A percentile compares a stretch with the other conserved stretches of the same genome.
phyloP scores from a whole-genome alignment of 2,113 vertebrate genomes.

The Peromyscus maniculatus region DNA sequence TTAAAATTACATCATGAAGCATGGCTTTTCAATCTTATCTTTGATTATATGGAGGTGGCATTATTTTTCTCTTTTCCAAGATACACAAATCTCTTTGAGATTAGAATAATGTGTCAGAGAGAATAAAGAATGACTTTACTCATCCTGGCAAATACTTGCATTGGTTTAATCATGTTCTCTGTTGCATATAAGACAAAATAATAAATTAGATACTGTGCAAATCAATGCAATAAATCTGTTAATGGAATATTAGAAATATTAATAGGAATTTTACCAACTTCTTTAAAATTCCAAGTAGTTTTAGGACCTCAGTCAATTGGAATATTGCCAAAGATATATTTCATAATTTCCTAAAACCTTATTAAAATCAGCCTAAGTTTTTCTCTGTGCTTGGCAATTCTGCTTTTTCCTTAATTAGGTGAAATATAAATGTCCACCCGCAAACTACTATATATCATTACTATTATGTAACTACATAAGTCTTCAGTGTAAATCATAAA shows the following conservation, averaged over 20 bases:
- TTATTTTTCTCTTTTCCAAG: constrained; percentile 49
- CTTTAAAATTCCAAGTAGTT: constrained; percentile 52
- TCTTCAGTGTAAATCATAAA: constrained; percentile 47
- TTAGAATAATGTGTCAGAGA: constrained; percentile 57
- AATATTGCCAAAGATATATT: constrained; percentile 53
- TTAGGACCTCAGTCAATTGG: not conserved
- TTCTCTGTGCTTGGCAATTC: constrained; percentile 46
- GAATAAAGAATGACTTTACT: constrained; percentile 71
- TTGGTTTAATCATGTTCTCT: constrained; percentile 61
- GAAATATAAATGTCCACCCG: not conserved
- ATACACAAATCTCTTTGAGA: constrained; percentile 43
- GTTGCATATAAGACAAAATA: constrained; percentile 48
- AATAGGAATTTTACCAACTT: constrained; percentile 62
- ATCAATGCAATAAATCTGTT: constrained; percentile 69
- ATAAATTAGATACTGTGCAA: constrained; percentile 61
- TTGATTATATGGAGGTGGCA: constrained; percentile 39
- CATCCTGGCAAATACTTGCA: constrained; percentile 56
- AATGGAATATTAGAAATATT: constrained; percentile 58
- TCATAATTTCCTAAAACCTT: constrained; percentile 54
- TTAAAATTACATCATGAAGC: constrained; percentile 41
- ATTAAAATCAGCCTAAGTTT: constrained; percentile 50
- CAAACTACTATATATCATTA: not conserved
- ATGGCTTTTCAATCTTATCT: constrained; percentile 25
- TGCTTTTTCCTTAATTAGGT: constrained; percentile 50
- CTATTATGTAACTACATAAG: not conserved